A percentile compares a stretch with the other conserved stretches of the same genome.
Evolutionary conservation across 64 coral and sea anemone species (phyloP).

Genomic region (Catalaphyllia jardinei): DNA sequence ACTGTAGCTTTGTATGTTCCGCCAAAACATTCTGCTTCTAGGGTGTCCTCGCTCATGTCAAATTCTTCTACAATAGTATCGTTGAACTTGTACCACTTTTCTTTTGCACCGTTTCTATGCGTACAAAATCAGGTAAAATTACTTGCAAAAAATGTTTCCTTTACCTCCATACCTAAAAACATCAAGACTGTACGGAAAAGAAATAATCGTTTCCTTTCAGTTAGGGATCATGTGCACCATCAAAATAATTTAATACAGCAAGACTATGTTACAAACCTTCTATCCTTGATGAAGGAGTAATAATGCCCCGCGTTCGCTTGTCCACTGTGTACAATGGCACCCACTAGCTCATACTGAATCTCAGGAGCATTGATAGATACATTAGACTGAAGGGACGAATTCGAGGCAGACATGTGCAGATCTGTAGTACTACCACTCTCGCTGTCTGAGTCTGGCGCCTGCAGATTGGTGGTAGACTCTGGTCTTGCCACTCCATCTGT

Average conservation of each 20-base stretch:
- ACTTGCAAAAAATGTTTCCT: too few relatives aligned
- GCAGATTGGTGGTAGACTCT: slow-evolving; percentile 33
- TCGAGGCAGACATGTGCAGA: slow-evolving; percentile 61
- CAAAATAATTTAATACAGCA: too few relatives aligned
- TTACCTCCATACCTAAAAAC: too few relatives aligned
- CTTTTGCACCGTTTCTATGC: slow-evolving; percentile 28
- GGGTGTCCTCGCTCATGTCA: slow-evolving; percentile 77
- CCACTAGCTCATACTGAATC: slow-evolving; percentile 84
- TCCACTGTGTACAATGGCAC: slow-evolving; percentile 84
- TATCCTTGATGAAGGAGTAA: slow-evolving; percentile 91
- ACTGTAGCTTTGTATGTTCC: slow-evolving; percentile 93
- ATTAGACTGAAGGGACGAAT: slow-evolving; percentile 68
- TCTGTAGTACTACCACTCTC: slow-evolving; percentile 76
- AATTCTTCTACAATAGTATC: slow-evolving; percentile 78
- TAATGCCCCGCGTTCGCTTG: slow-evolving; percentile 94
- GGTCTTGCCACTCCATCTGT: slow-evolving; percentile 76
- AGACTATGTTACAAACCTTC: slow-evolving; percentile 40
- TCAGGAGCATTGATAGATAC: slow-evolving; percentile 41
- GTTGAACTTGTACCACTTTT: slow-evolving; percentile 90
- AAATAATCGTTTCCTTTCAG: too few relatives aligned
- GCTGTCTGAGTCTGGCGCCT: slow-evolving; percentile 51
- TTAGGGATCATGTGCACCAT: too few relatives aligned
- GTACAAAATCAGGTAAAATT: background rate
- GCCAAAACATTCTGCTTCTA: slow-evolving; percentile 94
- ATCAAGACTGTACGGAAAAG: too few relatives aligned